Evolutionary conservation across 2,888 invertebrate genomes (phyloP), one percentile per base, ranked within the genome.

Genomic region (Coleophora flavipennella): DNA sequence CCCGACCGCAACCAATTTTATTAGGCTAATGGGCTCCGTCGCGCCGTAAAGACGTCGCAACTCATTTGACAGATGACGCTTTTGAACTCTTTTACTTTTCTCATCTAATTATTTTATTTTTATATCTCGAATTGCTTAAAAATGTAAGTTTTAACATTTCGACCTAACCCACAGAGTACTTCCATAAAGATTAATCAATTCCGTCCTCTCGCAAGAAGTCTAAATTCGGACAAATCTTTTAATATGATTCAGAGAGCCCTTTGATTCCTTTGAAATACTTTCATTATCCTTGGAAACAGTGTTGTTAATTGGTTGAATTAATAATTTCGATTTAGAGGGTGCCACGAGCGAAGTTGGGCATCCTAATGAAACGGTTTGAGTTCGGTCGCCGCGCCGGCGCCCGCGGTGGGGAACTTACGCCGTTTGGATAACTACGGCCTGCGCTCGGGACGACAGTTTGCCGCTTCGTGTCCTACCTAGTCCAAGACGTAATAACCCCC

Each of bases 241-340:
- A 44, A 39, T 41, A 31, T 49, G 49, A 50, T 53, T 43, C 44
- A 39, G 38, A 35, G 50, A 55, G 47, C 46, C 36, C 44, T 41
- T 41, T 43, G 46, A 49, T 49, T 53, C 53, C 49, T 55, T 42
- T 40, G 38, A 55, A 62, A 58, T 58, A 53, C 53, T 63, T 61
- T 55, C 42, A 48, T 50, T 53, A 55, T 53, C 50, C 53, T 57
- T 52, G 51, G 46, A 59, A 64, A 62, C 54, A 56, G 56, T 55
- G 59, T 65, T 58, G 62, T 67, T 70, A 68, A 77, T 75, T 71
- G 62, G 55, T 62, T 59, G 64, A 73, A 67, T 74, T 76, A 66
- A 66, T 69, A 66, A 69, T 65, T 69, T 60, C 61, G 56, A 55
- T 63, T 60, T 61, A 59, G 56, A 55, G 54, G 45, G 45, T 51